Base-by-base conservation (phyloP, 2,797 vertebrate species). In the Eurystomus glaucurus region DNA sequence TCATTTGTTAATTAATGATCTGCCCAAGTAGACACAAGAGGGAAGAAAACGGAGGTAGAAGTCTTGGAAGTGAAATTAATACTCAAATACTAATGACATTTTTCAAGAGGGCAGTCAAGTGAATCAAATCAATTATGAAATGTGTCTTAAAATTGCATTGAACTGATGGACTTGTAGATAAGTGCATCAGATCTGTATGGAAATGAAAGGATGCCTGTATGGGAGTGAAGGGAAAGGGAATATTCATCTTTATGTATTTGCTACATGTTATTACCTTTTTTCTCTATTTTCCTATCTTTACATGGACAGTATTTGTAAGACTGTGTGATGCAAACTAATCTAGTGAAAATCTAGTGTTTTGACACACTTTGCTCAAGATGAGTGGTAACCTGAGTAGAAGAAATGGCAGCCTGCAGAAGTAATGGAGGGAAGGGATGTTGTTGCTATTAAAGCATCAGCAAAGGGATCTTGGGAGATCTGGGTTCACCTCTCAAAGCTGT, bases 101-200 rank as follows among this genome's bases (percentile, higher is more conserved):
- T 98, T 98, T 98, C 91, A 97, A 96, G 84, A 95, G 75, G 48
- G 51, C 89, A 97, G 88, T 95, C 85, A 96, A 92, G 58, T 95
- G 93, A 96, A 93, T 94, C 76, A 95, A 95, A 97, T 89, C 85
- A 98, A 97, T 97, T 96, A 97, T 90, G 93, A 90, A 97, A 29
- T 72, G 45, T 79, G 37, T 82, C 89, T 96, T 91, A 51, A 72
- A 91, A 96, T 81, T 87, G 17, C 65, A 48, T 35, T 64, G 70
- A 86, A 69, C 72, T 28, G 70, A 79, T 84, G 78, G 81, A 88
- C 57, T 31, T 88, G 48, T 80, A 74, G 50, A 69, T 75, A 87
- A 90, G 54, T 61, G 71, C 70, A 94, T 75, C 51, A 75, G 37
- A 50, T 95, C 94, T 90, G 22, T 81, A 81, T 45, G 35, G 79